These are phyloP conservation scores for Chrosomus eos DNA, from an alignment of 2,797 vertebrate species.

Conservation along the genomic window DNA sequence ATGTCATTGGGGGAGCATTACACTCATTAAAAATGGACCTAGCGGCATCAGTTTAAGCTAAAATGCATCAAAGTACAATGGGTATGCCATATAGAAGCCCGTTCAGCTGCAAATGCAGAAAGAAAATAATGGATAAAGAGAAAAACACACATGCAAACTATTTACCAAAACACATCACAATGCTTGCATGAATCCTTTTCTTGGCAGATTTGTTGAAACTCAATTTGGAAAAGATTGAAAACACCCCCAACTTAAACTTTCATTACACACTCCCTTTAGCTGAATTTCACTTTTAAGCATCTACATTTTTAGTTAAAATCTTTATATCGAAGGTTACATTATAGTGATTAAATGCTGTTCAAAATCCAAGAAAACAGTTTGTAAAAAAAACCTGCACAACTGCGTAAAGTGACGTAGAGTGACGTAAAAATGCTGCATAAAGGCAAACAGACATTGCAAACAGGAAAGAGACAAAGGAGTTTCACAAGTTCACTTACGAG, in stretches of 20 bases:
- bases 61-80: constrained; percentile 54
- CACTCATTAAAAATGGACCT: constrained; percentile 7
- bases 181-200: constrained; percentile 27
- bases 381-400: neutral
- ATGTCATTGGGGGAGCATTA: constrained; percentile 70
- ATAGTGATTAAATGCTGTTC: neutral
- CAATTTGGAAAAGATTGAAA: constrained; percentile 16
- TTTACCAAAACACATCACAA: constrained; percentile 17
- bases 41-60: constrained; percentile 33
- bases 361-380: neutral
- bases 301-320: constrained; percentile 19
- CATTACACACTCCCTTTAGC: constrained; percentile 28
- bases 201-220: constrained; percentile 48
- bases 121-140: neutral
- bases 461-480: neutral
- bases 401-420: too few relatives aligned
- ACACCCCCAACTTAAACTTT: constrained; percentile 30
- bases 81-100: neutral
- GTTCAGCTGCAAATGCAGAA: neutral
- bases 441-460: neutral
- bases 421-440: neutral
- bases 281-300: constrained; percentile 29
- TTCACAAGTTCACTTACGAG: too few relatives aligned
- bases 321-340: constrained; percentile 7
- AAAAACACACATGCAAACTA: constrained; percentile 14